Conservation (phyloP, 2,888 invertebrate species). For the Creontiades dilutus region DNA sequence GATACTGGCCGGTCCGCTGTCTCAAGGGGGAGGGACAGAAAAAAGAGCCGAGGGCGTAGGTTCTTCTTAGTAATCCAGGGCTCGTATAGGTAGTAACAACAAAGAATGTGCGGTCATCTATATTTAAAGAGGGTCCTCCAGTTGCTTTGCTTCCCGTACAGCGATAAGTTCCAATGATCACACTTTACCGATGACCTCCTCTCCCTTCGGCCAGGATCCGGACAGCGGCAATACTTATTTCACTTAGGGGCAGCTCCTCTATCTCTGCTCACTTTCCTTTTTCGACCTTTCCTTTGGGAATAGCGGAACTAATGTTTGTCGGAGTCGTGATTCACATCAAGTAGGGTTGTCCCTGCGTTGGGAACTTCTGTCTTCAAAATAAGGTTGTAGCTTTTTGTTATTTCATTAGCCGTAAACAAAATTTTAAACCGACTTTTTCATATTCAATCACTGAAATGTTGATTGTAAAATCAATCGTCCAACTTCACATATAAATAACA, state of each 20-base stretch:
- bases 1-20: constrained; percentile 46
- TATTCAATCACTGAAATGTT: too few relatives aligned
- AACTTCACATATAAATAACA: too few relatives aligned
- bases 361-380: too few relatives aligned
- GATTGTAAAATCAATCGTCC: too few relatives aligned
- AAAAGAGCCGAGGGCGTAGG: constrained; percentile 36
- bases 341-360: neutral
- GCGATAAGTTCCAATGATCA: constrained; percentile 67
- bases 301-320: constrained; percentile 41
- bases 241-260: constrained; percentile 58
- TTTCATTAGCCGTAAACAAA: too few relatives aligned
- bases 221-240: constrained; percentile 59
- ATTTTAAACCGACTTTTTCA: too few relatives aligned
- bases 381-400: too few relatives aligned
- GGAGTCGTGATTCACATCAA: neutral
- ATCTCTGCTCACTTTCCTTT: constrained; percentile 42
- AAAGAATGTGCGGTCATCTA: constrained; percentile 71
- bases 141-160: constrained; percentile 34
- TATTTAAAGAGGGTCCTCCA: constrained; percentile 66
- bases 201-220: neutral
- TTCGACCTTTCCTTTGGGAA: constrained; percentile 47
- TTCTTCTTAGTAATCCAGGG: constrained; percentile 58
- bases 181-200: constrained; percentile 65
- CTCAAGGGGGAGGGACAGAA: neutral
- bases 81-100: constrained; percentile 65